phyloP scores from a whole-genome alignment of 2,797 vertebrate genomes.

The Tangara arthus region DNA sequence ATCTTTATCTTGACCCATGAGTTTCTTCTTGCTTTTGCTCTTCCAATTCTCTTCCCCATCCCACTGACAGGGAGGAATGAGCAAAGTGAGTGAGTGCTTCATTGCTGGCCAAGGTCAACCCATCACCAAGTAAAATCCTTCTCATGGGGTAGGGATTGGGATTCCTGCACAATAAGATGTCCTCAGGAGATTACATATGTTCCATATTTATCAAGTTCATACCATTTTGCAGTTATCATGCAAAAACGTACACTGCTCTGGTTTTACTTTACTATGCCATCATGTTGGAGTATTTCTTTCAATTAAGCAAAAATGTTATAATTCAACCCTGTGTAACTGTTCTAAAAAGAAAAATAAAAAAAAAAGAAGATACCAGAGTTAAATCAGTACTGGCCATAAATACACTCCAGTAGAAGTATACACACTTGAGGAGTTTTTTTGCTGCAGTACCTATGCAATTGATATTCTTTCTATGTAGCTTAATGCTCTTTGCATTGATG shows the following conservation, averaged over 20 bases:
- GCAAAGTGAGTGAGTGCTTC: neutral
- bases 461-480: neutral
- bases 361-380: neutral
- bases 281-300: neutral
- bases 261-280: neutral
- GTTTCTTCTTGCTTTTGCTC: neutral
- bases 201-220: neutral
- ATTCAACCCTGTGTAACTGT: neutral
- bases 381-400: neutral
- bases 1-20: neutral
- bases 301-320: neutral
- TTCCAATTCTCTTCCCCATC: neutral
- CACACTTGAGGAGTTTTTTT: neutral
- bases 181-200: neutral
- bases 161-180: neutral
- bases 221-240: neutral
- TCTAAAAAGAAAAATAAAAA: neutral
- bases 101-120: neutral
- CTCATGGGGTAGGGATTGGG: neutral
- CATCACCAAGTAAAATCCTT: neutral
- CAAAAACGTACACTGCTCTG: neutral
- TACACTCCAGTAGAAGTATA: neutral
- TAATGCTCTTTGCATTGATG: neutral
- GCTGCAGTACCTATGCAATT: neutral
- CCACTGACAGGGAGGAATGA: fast-evolving